phyloP scores from a whole-genome alignment of 1,140 invertebrate genomes.

The Drosophila littoralis region DNA sequence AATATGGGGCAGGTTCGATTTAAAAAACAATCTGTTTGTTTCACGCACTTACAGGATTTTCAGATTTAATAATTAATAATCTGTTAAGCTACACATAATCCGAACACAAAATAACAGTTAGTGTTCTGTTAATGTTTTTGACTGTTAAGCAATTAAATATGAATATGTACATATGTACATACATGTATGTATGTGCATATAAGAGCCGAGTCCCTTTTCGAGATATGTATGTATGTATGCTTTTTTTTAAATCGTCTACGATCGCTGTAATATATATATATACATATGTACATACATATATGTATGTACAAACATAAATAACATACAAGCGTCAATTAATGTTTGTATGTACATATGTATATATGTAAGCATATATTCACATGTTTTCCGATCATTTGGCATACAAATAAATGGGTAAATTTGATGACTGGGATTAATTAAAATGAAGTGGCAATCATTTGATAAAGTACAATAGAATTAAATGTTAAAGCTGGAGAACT shows the following conservation, averaged over 20 bases:
- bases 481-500: constrained; percentile 38
- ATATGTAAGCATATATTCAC: background rate
- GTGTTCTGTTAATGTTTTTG: background rate
- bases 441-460: constrained; percentile 56
- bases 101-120: background rate
- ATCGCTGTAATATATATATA: background rate
- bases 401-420: constrained; percentile 41
- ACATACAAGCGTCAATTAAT: constrained; percentile 7
- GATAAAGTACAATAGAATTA: constrained; percentile 56
- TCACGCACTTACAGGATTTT: background rate
- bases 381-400: constrained; percentile 17
- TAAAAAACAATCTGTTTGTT: constrained; percentile 1
- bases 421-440: constrained; percentile 48
- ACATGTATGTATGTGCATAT: too few relatives aligned
- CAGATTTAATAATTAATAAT: background rate
- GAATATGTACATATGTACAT: too few relatives aligned
- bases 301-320: background rate
- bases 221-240: too few relatives aligned
- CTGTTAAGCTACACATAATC: constrained; percentile 11
- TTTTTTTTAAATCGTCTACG: too few relatives aligned
- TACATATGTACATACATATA: background rate
- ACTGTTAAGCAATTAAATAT: background rate
- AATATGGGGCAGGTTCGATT: constrained; percentile 41
- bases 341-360: background rate
- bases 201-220: too few relatives aligned